Evolutionary conservation across 2,797 vertebrate genomes (phyloP).

Genomic region (Halcyon leucocephala): DNA sequence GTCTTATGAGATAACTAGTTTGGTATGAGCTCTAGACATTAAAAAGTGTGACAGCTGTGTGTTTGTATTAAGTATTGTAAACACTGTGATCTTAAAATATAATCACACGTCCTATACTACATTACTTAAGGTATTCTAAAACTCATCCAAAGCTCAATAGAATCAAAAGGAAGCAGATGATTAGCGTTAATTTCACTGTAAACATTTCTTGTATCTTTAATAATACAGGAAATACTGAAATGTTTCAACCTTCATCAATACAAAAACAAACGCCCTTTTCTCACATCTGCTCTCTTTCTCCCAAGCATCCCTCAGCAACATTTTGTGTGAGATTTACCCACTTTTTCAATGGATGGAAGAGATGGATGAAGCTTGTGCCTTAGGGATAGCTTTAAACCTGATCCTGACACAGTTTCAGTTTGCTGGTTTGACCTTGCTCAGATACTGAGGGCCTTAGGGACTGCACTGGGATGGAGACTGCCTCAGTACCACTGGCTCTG

Average conservation of each 20-base stretch:
- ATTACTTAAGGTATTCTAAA: not conserved
- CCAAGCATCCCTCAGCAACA: not conserved
- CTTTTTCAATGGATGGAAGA: not conserved
- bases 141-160: not conserved
- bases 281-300: not conserved
- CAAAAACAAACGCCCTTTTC: not conserved
- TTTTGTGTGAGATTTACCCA: not conserved
- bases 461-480: not conserved
- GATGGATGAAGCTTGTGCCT: conserved; percentile 28
- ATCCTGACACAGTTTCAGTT: conserved; percentile 55
- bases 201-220: not conserved
- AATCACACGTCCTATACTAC: not conserved
- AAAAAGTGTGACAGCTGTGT: not conserved
- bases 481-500: not conserved
- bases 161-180: not conserved
- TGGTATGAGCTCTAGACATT: not conserved
- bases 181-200: not conserved
- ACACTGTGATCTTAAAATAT: not conserved
- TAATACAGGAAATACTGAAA: not conserved
- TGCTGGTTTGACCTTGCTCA: conserved; percentile 58
- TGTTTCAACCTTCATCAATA: not conserved
- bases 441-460: conserved; percentile 1
- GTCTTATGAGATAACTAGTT: not conserved
- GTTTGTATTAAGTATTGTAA: not conserved
- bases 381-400: conserved; percentile 47